Evolutionary conservation across 1,140 invertebrate genomes (phyloP).

Genomic region (Aphaenogaster ashmeadi): DNA sequence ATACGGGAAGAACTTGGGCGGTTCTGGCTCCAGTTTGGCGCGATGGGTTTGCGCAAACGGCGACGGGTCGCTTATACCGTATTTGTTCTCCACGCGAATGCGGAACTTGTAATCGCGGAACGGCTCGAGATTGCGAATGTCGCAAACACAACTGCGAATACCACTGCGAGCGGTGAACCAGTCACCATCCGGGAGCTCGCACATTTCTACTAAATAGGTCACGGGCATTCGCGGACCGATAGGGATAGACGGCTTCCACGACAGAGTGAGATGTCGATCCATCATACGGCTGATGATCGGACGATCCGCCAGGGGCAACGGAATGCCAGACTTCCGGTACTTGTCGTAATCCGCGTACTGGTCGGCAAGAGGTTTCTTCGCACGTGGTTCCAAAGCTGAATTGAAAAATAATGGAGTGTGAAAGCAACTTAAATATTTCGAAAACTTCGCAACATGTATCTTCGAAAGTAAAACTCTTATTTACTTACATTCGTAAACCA

Average conservation of each 20-base stretch:
- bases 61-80: conserved; percentile 98
- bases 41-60: conserved; percentile 94
- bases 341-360: conserved; percentile 95
- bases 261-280: conserved; percentile 94
- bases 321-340: conserved; percentile 92
- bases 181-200: conserved; percentile 94
- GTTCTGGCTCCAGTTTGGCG: conserved; percentile 93
- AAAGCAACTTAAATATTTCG: neutral
- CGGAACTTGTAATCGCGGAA: conserved; percentile 97
- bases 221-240: conserved; percentile 93
- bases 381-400: conserved; percentile 90
- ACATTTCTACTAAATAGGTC: conserved; percentile 98
- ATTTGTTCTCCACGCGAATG: conserved; percentile 97
- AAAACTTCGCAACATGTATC: neutral
- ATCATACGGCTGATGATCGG: conserved; percentile 96
- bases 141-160: conserved; percentile 94
- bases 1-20: conserved; percentile 93
- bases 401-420: neutral
- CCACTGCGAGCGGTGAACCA: conserved; percentile 95
- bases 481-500: conserved; percentile 93
- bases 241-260: conserved; percentile 97
- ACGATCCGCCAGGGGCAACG: conserved; percentile 94
- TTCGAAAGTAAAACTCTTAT: neutral
- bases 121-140: conserved; percentile 94
- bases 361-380: conserved; percentile 91